These are phyloP conservation scores for Beaufortia kweichowensis DNA, from an alignment of 2,113 vertebrate genomes.

Conservation along the genomic window DNA sequence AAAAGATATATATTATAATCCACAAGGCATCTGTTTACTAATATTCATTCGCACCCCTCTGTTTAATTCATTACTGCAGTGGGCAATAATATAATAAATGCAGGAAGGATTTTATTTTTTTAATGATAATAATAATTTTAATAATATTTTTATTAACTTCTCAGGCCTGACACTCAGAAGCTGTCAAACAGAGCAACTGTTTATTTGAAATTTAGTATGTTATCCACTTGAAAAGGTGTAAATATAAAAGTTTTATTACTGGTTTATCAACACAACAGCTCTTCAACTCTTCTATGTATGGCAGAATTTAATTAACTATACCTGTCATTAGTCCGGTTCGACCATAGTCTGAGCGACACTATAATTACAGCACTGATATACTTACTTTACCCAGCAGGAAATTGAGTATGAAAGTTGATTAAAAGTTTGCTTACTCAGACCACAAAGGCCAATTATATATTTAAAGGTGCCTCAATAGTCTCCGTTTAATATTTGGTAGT, in stretches of 20 bases:
- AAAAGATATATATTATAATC: not conserved
- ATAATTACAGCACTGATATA: conserved; percentile 41
- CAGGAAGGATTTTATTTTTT: too few relatives aligned
- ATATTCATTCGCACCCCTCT: not conserved
- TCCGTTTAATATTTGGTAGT: conserved; percentile 20
- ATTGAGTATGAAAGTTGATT: conserved; percentile 53
- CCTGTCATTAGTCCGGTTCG: conserved; percentile 20
- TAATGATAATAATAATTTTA: too few relatives aligned
- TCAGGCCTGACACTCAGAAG: not conserved
- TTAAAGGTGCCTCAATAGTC: conserved; percentile 47
- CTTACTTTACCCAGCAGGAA: conserved; percentile 50
- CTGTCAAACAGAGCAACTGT: not conserved
- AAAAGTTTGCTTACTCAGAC: conserved; percentile 45
- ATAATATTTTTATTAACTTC: not conserved
- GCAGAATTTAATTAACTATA: conserved; percentile 48
- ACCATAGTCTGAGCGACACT: conserved; percentile 38
- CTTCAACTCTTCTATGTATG: conserved; percentile 6
- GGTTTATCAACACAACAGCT: conserved; percentile 2
- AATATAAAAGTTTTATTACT: conserved; percentile 29
- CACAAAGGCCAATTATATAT: conserved; percentile 29
- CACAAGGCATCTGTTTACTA: not conserved
- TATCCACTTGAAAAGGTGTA: conserved; percentile 22
- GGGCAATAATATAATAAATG: conserved; percentile 7
- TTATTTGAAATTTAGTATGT: conserved; percentile 1
- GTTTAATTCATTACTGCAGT: not conserved